A percentile compares a stretch with the other conserved stretches of the same genome.
These are phyloP conservation scores for Drosophila parvula DNA, from an alignment of 1,140 invertebrate species.

Conservation along the genomic window DNA sequence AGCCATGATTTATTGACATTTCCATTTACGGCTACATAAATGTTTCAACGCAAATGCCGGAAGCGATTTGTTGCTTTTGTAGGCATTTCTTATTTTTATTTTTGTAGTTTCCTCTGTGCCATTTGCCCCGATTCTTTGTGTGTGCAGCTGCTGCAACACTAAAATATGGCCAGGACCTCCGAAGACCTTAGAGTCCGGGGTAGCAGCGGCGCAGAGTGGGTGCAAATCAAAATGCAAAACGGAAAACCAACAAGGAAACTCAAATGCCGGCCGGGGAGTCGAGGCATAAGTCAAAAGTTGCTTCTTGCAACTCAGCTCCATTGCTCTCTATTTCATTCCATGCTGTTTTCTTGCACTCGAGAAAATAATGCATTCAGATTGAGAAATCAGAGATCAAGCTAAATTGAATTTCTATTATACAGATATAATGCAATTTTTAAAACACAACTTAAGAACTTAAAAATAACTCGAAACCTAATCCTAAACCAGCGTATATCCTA, in stretches of 20 bases:
- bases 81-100: constrained; percentile 25
- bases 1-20: constrained; percentile 80
- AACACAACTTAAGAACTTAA: neutral
- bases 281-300: constrained; percentile 73
- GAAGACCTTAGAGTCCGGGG: constrained; percentile 5
- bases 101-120: constrained; percentile 12
- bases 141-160: constrained; percentile 40
- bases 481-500: neutral
- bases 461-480: neutral
- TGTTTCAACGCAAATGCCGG: constrained; percentile 78
- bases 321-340: constrained; percentile 4
- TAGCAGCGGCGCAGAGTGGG: constrained; percentile 22
- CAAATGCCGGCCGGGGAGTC: constrained; percentile 55
- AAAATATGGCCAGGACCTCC: constrained; percentile 63
- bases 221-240: constrained; percentile 81
- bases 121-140: constrained; percentile 29
- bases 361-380: neutral
- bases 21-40: constrained; percentile 80
- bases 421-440: neutral
- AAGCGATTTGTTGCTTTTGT: constrained; percentile 76
- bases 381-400: neutral
- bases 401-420: too few relatives aligned
- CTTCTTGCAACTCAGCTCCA: constrained; percentile 35
- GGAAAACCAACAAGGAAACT: constrained; percentile 75
- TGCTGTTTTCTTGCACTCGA: neutral